Evolutionary conservation across 2,797 vertebrate genomes (phyloP).

Genomic region (Sphenodon punctatus): DNA sequence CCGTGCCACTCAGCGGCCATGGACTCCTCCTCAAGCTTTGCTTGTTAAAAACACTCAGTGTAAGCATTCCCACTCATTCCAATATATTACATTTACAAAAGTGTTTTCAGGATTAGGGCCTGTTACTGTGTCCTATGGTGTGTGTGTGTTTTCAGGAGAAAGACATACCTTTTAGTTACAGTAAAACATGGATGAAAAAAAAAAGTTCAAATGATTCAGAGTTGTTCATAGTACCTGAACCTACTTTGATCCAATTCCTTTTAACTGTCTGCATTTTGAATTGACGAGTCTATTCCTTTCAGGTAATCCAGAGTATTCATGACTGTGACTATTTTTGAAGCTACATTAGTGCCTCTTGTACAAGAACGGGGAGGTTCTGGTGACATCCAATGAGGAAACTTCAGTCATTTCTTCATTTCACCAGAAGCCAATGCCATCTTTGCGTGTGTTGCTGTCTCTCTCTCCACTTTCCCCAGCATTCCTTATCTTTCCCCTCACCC

Average conservation of each 20-base stretch:
- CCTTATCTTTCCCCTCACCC: not conserved
- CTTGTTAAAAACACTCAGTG: too few species aligned
- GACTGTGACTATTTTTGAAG: not conserved
- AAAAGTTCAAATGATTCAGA: rapidly evolving
- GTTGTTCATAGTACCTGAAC: not conserved
- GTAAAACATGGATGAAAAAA: not conserved
- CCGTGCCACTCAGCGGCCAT: too few species aligned
- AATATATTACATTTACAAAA: too few species aligned
- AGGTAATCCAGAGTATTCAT: not conserved
- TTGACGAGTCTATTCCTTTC: not conserved
- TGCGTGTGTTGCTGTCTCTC: not conserved
- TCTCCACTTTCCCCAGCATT: not conserved
- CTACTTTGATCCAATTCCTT: not conserved
- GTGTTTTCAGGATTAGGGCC: too few species aligned
- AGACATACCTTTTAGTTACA: too few species aligned
- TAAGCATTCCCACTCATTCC: too few species aligned
- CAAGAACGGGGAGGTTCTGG: not conserved
- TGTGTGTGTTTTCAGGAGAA: too few species aligned
- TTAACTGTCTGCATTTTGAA: not conserved
- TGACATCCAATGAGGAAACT: not conserved
- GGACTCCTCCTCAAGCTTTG: too few species aligned
- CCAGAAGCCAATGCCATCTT: too few species aligned
- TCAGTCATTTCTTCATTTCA: not conserved
- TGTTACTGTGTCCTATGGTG: too few species aligned
- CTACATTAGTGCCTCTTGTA: not conserved